A percentile compares a stretch with the other conserved stretches of the same genome.
phyloP scores from a whole-genome alignment of 1,140 invertebrate genomes.

The Caenorhabditis latens region DNA sequence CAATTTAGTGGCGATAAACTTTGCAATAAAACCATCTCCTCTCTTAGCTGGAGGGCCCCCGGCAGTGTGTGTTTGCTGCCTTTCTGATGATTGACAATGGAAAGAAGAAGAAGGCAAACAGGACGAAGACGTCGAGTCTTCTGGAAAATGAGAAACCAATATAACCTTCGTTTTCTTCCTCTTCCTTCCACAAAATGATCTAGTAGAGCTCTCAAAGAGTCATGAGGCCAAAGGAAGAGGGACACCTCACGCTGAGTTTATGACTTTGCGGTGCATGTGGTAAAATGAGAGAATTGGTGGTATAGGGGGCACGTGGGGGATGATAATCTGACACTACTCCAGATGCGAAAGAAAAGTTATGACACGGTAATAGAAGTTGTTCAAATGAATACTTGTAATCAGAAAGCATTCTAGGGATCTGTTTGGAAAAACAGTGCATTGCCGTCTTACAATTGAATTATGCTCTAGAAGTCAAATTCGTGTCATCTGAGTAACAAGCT shows the following conservation, averaged over 20 bases:
- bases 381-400: background rate
- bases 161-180: constrained; percentile 39
- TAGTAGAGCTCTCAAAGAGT: background rate
- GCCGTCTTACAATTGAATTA: no score
- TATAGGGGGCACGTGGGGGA: background rate
- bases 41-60: background rate
- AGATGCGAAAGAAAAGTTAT: constrained; percentile 41
- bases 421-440: no score
- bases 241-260: constrained; percentile 44
- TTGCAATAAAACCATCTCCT: constrained; percentile 51
- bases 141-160: constrained; percentile 47
- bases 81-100: constrained; percentile 52
- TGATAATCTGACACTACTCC: constrained; percentile 50
- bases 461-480: no score
- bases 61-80: constrained; percentile 25
- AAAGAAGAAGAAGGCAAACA: constrained; percentile 31
- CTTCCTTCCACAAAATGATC: constrained; percentile 5
- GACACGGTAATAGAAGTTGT: constrained; percentile 24
- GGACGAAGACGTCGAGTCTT: constrained; percentile 49
- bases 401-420: no score
- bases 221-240: background rate
- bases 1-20: constrained; percentile 56
- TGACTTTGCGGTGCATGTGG: constrained; percentile 47
- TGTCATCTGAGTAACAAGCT: no score
- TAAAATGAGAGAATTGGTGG: background rate